phyloP scores from a whole-genome alignment of 2,888 invertebrate species.

The Pseudococcus viburni region DNA sequence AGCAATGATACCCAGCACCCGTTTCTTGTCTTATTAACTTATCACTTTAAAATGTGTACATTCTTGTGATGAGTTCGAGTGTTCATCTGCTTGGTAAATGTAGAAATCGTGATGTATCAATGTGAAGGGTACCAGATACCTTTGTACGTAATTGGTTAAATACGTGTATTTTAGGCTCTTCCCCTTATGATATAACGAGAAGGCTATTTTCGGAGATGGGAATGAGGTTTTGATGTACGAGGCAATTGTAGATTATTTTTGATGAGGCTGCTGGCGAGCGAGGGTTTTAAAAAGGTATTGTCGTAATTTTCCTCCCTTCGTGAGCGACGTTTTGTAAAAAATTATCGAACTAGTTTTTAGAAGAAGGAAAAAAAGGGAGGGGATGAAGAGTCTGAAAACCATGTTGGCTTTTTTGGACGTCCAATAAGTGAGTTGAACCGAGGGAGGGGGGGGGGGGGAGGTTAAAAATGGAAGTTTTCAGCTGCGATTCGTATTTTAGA shows the following conservation, averaged over 20 bases:
- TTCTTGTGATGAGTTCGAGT: neutral
- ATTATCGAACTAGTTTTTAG: too few species aligned
- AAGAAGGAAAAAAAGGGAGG: too few species aligned
- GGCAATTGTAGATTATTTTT: neutral
- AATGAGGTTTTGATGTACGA: neutral
- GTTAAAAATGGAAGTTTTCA: too few species aligned
- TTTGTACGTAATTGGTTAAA: neutral
- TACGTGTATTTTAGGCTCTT: neutral
- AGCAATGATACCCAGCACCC: conserved; percentile 8
- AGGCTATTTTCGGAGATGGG: neutral
- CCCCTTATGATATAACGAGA: neutral
- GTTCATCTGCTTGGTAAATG: neutral
- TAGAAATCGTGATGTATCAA: conserved; percentile 2
- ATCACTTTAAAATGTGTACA: neutral
- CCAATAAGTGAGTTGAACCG: too few species aligned
- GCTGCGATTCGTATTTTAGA: too few species aligned
- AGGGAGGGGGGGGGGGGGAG: too few species aligned
- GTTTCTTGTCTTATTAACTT: conserved; percentile 10
- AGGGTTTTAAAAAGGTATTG: too few species aligned
- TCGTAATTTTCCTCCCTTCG: neutral
- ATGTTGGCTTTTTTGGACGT: too few species aligned
- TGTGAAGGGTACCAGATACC: neutral
- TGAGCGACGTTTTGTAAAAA: neutral
- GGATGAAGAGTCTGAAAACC: too few species aligned
- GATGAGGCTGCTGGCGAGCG: too few species aligned